Evolutionary conservation across 2,113 vertebrate genomes (phyloP), one percentile per base, ranked within the genome.

Genomic region (Leptobrachium ailaonicum): DNA sequence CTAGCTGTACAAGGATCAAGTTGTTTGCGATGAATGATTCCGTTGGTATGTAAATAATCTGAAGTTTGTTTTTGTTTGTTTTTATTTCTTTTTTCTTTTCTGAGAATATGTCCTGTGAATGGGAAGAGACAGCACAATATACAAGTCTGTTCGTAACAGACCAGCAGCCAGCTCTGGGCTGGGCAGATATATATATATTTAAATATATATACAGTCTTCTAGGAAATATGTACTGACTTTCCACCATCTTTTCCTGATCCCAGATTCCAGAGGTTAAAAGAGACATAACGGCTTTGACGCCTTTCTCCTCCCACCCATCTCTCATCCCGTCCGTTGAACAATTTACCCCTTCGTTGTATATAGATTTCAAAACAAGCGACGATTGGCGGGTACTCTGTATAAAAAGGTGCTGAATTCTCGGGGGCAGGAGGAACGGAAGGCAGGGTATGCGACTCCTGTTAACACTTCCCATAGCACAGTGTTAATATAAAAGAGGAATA

Each of bases 101-200:
- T 73, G 71, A 68, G 75, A 69, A 77, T 67, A 68, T 67, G 62
- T 67, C 71, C 71, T 80, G 71, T 74, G 78, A 74, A 74, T 80
- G 78, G 20, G 71, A 60, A 80, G 77, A 64, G 63, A 80, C 78
- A 80, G 78, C 78, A 80, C 78, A 80, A 80, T 80, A 80, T 73
- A 43, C 66, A 80, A 50, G 13, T 40, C 47, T 66, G 14, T 10
- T 3, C 11, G 40, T 7, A 3, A 14, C n/a, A 3, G 69, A 44
- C 67, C 6, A 1, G 43, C 67, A 45, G 67, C 13, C 13, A 45
- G 43, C 14, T 9, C 4, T 5, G 40, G 41, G 11, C 43, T 47
- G 68, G 44, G 6, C 45, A 50, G 44, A 20, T 10, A 20, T 32
- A 32, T 32, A 32, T 32, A 32, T 32, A 32, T 32, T 32, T 32